These are phyloP conservation scores for Lasius fuliginosus DNA, from an alignment of 2,888 invertebrate genomes.

Conservation along the genomic window DNA sequence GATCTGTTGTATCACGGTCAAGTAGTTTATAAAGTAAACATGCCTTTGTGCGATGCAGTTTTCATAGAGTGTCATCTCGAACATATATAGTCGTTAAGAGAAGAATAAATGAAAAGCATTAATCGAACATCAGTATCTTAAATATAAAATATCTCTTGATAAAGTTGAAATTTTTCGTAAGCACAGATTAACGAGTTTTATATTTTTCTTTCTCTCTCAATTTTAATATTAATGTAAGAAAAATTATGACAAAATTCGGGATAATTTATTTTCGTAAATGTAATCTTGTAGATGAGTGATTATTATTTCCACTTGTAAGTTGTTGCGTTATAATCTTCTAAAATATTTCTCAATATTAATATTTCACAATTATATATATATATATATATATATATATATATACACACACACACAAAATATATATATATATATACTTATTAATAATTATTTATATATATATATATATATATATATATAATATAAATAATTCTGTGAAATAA, in stretches of 20 bases:
- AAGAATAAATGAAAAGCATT: constrained; percentile 18
- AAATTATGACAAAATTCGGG: background rate
- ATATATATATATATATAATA: no score
- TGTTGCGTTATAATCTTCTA: background rate
- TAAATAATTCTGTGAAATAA: no score
- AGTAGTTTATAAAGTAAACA: constrained; percentile 33
- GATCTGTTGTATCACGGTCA: constrained; percentile 35
- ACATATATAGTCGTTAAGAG: constrained; percentile 3
- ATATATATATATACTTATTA: no score
- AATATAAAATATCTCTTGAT: background rate
- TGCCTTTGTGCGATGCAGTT: background rate
- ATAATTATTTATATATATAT: no score
- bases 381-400: no score
- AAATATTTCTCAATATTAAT: background rate
- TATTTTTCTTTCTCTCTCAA: background rate
- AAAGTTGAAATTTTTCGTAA: background rate
- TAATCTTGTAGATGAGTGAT: background rate
- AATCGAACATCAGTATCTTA: constrained; percentile 17
- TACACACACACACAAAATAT: no score
- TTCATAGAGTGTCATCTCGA: background rate
- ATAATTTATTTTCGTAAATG: constrained; percentile 16
- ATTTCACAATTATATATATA: no score
- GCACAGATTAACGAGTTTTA: background rate
- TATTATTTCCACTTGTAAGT: background rate
- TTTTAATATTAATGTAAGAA: background rate